Conservation (phyloP, 1,140 invertebrate species). For the Drosophila baimaii region DNA sequence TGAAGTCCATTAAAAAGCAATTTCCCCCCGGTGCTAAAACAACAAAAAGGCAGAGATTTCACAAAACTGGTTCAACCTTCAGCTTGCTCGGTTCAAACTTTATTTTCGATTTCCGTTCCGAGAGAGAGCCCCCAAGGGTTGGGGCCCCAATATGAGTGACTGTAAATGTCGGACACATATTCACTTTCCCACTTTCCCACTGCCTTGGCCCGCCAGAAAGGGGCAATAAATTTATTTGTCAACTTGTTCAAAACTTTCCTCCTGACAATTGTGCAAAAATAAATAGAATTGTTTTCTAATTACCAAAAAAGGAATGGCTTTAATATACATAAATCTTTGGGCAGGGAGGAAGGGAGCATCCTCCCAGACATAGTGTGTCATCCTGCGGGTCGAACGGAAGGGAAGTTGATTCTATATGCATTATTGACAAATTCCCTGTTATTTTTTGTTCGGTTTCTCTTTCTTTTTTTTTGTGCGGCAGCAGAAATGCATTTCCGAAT, state of each 20-base stretch:
- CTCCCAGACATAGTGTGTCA: constrained; percentile 32
- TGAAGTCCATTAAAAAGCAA: constrained; percentile 62
- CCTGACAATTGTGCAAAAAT: constrained; percentile 32
- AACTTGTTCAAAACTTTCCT: constrained; percentile 42
- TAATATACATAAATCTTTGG: constrained; percentile 33
- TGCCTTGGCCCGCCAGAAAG: constrained; percentile 25
- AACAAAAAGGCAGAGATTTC: constrained; percentile 23
- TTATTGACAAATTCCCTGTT: constrained; percentile 45
- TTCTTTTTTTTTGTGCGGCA: constrained; percentile 19
- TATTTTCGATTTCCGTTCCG: constrained; percentile 58
- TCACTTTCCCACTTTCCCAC: constrained; percentile 51
- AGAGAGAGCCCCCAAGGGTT: constrained; percentile 35
- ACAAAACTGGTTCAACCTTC: constrained; percentile 51
- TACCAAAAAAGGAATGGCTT: constrained; percentile 34
- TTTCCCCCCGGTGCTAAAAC: constrained; percentile 45
- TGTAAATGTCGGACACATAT: constrained; percentile 46
- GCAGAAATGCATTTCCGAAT: constrained; percentile 53
- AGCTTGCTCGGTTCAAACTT: constrained; percentile 47
- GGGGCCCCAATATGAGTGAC: constrained; percentile 31
- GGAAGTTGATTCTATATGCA: constrained; percentile 17
- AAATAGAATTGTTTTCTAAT: constrained; percentile 49
- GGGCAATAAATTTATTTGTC: constrained; percentile 50
- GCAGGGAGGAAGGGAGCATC: background rate
- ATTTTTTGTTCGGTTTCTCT: constrained; percentile 7
- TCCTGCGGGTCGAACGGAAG: constrained; percentile 20